A percentile compares a stretch with the other conserved stretches of the same genome.
Evolutionary conservation across 2,113 vertebrate species (phyloP).

Genomic region (Lophura nycthemera): DNA sequence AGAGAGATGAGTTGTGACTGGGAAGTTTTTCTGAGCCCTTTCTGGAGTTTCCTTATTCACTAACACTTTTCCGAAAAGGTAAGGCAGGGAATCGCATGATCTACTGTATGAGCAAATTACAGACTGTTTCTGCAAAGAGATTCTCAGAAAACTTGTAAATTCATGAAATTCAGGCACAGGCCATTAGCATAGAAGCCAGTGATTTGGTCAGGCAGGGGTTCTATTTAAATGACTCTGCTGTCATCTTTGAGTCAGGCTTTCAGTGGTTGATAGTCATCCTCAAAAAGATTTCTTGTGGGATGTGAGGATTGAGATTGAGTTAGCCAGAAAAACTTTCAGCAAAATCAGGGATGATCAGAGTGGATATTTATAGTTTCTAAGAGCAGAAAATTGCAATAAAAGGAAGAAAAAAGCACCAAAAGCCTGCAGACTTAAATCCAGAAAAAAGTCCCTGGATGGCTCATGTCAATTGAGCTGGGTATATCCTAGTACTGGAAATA

Average conservation of each 20-base stretch:
- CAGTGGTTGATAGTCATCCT: neutral
- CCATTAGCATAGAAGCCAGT: neutral
- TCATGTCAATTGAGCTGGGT: neutral
- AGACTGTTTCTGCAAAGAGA: neutral
- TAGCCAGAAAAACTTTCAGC: neutral
- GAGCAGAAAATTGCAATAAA: neutral
- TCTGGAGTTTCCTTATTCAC: neutral
- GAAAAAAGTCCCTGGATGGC: neutral
- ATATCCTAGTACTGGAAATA: neutral
- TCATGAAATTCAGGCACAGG: neutral
- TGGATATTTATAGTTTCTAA: neutral
- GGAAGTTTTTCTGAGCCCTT: neutral
- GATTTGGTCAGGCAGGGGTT: neutral
- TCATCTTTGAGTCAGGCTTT: slow-evolving; percentile 34
- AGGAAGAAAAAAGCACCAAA: neutral
- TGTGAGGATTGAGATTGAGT: neutral
- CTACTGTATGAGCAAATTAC: neutral
- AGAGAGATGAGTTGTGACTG: neutral
- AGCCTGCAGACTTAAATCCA: neutral
- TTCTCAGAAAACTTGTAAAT: neutral
- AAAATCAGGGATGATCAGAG: neutral
- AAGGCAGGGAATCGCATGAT: neutral
- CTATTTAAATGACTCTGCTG: neutral
- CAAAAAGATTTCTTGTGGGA: neutral
- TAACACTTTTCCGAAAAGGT: neutral